Evolutionary conservation across 1,140 invertebrate species (phyloP), one percentile per base, ranked within the genome.

Genomic region (Drosophila pseudoananassae): DNA sequence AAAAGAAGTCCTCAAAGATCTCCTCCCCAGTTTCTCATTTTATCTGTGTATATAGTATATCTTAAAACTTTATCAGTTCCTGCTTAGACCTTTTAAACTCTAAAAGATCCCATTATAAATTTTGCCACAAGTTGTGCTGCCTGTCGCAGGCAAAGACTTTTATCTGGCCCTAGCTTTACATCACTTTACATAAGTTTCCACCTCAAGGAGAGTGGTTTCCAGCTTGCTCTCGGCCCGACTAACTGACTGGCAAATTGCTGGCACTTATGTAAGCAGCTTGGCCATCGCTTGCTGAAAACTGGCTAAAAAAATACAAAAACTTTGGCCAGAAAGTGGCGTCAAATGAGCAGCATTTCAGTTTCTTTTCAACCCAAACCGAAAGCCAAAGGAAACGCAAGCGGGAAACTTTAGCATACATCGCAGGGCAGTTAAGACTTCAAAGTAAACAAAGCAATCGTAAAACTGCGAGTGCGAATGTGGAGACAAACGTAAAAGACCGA

Each of bases 401-500:
- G 8, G 17, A 71, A 52, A 76, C 59, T 76, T 68, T 66, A 76
- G 71, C 71, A 72, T 72, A 78, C 75, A 72, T 66, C 51, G 45
- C 45, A 47, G 54, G 72, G 61, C 54, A 66, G 76, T 78, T 71
- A 54, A 58, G 66, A 82, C 61, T 77, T 81, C 78, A 82, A 82
- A 82, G 78, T 50, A 74, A 74, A 64, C 70, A 73, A 63, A 59
- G 73, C 72, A 81, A 78, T 64, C 69, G 50, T 60, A 72, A 78
- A 66, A 60, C 43, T 46, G 17, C 29, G 52, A 69, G 43, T 56
- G 65, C 64, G 64, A 52, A 70, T 70, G 49, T 66, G 53, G 29
- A 72, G 64, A 55, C 31, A 65, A 65, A 64, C 27, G 53, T 56
- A 56, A 51, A 50, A 46, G 52, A 46, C 33, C 40, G 14, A 60